Evolutionary conservation across 2,888 invertebrate genomes (phyloP), one percentile per base, ranked within the genome.

Genomic region (Oxyteleia sp.): DNA sequence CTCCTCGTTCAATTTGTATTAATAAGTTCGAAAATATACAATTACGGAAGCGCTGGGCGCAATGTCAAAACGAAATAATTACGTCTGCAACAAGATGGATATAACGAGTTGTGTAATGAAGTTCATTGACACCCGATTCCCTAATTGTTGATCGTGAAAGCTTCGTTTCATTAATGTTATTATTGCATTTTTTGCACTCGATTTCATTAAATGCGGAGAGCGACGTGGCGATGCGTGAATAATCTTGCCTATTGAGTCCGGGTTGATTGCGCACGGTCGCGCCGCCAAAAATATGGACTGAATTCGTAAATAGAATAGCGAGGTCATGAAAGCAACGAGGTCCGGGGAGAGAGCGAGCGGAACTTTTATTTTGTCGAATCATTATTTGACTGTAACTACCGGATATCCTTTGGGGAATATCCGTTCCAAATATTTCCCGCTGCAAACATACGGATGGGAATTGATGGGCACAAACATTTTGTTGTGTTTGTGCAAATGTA

Each of bases 121-220:
- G 51, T 75, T 49, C 63, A 20, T 20, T 32, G 63, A 69, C 51
- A 75, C 59, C 18, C 43, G 55, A 69, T 51, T 68, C 41, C 35
- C 55, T 74, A 74, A 83, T 74, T 69, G 74, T 66, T 51, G 61
- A 61, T 79, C 74, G 45, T n/a, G 49, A 32, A 47, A 63, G 79
- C 49, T 64, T 72, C 66, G 68, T 76, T 84, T 76, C 90, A 89
- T 89, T 89, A 90, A 86, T 85, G 87, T 88, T 87, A 88, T 88
- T 86, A 88, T 88, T 85, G 84, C 85, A 87, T 86, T 88, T 88
- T 88, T 84, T 76, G 75, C 74, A 78, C 81, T 84, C 84, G 84
- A 88, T 84, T 86, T 82, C 82, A 86, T 87, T 86, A 83, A 87
- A 85, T 76, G 76, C 76, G 78, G 69, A 61, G 76, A 57, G 68